Percentiles rank a stretch among this genome's conserved stretches.
Conservation (phyloP, 1,140 invertebrate species). For the Apolygus lucorum region DNA sequence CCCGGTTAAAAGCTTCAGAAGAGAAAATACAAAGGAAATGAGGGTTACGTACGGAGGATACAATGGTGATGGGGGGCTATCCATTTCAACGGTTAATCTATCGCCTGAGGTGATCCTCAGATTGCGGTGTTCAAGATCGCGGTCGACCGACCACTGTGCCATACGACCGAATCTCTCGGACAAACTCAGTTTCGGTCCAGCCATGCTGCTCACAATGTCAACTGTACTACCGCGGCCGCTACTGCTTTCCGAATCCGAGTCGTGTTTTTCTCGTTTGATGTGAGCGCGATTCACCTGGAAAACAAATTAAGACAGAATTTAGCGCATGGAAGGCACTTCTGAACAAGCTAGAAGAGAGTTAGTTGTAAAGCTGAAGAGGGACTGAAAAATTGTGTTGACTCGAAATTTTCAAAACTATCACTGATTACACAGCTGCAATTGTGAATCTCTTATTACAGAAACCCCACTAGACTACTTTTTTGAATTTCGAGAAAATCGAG, state of each 20-base stretch:
- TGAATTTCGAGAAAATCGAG: too few species aligned
- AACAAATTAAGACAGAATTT: background rate
- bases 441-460: too few species aligned
- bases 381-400: too few species aligned
- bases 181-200: slow-evolving; percentile 51
- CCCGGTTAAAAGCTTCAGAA: too few species aligned
- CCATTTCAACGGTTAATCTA: slow-evolving; percentile 39
- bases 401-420: too few species aligned
- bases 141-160: slow-evolving; percentile 72
- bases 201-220: slow-evolving; percentile 35
- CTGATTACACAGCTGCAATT: too few species aligned
- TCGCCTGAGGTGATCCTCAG: slow-evolving; percentile 72
- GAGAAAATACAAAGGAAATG: background rate
- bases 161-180: slow-evolving; percentile 81
- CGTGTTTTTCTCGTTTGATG: slow-evolving; percentile 36
- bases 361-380: too few species aligned
- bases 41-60: slow-evolving; percentile 23
- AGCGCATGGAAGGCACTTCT: background rate
- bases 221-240: slow-evolving; percentile 17
- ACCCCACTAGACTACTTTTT: too few species aligned
- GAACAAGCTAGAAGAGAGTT: too few species aligned
- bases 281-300: slow-evolving; percentile 34
- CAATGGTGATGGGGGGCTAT: slow-evolving; percentile 32
- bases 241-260: slow-evolving; percentile 36
- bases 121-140: slow-evolving; percentile 61